phyloP scores from a whole-genome alignment of 2,888 invertebrate genomes.

The Chrysina gloriosa region DNA sequence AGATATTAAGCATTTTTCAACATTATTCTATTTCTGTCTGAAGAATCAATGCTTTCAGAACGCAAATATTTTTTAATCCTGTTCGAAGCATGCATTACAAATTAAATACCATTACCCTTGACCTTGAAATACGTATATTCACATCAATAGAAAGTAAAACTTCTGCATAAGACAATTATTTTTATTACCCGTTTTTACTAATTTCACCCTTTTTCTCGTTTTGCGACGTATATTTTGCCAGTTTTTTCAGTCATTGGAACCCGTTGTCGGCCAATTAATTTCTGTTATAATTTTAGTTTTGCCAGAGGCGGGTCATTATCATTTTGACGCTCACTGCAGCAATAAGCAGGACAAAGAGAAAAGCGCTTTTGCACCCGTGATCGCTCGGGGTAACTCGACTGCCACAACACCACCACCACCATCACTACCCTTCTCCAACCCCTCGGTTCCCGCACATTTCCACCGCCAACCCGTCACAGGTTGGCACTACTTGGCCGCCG shows the following conservation, averaged over 20 bases:
- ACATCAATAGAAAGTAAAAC: not conserved
- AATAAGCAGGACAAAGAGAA: slow-evolving; percentile 62
- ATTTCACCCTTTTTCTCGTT: not conserved
- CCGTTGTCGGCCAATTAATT: slow-evolving; percentile 39
- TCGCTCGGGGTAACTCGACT: slow-evolving; percentile 61
- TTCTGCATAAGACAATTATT: not conserved
- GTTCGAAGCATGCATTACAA: too few species aligned
- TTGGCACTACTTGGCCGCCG: slow-evolving; percentile 74
- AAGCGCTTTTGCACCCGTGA: slow-evolving; percentile 71
- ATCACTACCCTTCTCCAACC: slow-evolving; percentile 67
- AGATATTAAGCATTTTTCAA: too few species aligned
- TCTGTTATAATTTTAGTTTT: slow-evolving; percentile 49
- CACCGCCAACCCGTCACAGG: slow-evolving; percentile 66
- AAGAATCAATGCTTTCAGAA: too few species aligned
- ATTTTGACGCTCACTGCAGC: slow-evolving; percentile 60
- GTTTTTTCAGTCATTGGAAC: slow-evolving; percentile 13
- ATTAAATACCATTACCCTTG: too few species aligned
- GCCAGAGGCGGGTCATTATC: slow-evolving; percentile 60
- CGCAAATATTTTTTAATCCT: too few species aligned
- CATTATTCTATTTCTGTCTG: too few species aligned
- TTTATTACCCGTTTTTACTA: slow-evolving; percentile 41
- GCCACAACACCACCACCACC: slow-evolving; percentile 65
- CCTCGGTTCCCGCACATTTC: slow-evolving; percentile 67
- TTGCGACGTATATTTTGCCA: not conserved
- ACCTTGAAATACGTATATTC: not conserved